Evolutionary conservation across 1,140 invertebrate species (phyloP).

Genomic region (Pomacea maculata): DNA sequence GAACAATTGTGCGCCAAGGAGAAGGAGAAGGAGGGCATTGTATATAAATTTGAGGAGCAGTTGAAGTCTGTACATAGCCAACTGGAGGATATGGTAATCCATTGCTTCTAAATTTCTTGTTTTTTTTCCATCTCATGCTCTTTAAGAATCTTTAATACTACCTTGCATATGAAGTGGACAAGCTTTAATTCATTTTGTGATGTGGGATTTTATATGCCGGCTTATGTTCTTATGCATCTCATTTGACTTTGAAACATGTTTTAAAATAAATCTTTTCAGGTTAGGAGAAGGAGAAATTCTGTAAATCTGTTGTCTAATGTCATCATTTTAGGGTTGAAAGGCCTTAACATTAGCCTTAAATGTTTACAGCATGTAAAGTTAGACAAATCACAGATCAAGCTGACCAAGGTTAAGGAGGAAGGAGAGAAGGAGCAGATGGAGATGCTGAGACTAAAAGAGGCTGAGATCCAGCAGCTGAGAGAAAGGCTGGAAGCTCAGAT

Average conservation of each 20-base stretch:
- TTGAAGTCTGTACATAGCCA: slow-evolving; percentile 41
- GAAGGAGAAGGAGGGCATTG: slow-evolving; percentile 47
- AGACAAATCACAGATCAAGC: slow-evolving; percentile 52
- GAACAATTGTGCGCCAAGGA: slow-evolving; percentile 54
- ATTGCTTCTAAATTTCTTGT: no score
- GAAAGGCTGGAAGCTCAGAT: slow-evolving; percentile 41
- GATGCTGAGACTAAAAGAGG: slow-evolving; percentile 53
- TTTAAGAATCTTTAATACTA: no score
- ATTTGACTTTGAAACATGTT: no score
- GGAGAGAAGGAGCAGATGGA: slow-evolving; percentile 60
- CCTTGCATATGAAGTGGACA: no score
- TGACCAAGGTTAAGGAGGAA: slow-evolving; percentile 48
- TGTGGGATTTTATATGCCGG: no score
- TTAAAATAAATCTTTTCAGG: no score
- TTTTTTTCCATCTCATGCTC: no score
- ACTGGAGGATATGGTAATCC: slow-evolving; percentile 53
- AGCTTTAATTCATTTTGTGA: no score
- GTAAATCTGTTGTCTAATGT: no score
- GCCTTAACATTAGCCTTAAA: background rate
- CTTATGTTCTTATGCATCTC: no score
- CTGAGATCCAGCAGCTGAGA: slow-evolving; percentile 56
- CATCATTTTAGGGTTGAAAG: no score
- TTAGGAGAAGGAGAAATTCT: no score
- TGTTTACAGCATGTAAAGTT: slow-evolving; percentile 51
- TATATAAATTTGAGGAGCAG: slow-evolving; percentile 44